These are phyloP conservation scores for Myotis lucifugus DNA, from an alignment of 2,113 vertebrate species.

Conservation along the genomic window DNA sequence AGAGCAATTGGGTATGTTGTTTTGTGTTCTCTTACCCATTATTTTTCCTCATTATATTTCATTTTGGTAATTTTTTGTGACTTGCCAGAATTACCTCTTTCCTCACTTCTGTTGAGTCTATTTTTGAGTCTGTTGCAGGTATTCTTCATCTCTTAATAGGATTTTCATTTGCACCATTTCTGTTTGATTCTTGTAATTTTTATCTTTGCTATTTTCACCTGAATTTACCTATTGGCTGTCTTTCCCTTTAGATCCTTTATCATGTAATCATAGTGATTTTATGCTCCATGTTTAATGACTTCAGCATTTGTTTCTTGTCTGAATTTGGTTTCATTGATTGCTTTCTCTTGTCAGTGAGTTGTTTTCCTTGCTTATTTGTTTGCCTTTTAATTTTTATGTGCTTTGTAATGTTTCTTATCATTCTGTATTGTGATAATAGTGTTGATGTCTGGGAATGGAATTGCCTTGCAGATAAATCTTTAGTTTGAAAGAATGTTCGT, in stretches of 20 bases:
- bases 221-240: neutral
- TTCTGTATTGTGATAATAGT: neutral
- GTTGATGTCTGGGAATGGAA: neutral
- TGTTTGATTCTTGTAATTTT: neutral
- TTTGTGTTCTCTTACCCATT: neutral
- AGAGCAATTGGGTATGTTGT: neutral
- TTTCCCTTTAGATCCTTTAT: neutral
- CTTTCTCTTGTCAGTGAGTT: neutral
- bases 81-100: neutral
- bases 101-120: neutral
- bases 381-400: neutral
- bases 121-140: neutral
- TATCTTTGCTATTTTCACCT: neutral
- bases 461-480: neutral
- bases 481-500: neutral
- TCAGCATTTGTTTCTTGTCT: neutral
- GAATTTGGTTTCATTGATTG: neutral
- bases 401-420: neutral
- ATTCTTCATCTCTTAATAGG: neutral
- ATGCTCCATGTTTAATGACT: neutral
- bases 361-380: neutral
- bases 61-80: neutral
- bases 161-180: neutral
- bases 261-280: neutral
- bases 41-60: neutral